Conservation (phyloP, 1,140 invertebrate species). For the Caenorhabditis remanei region DNA sequence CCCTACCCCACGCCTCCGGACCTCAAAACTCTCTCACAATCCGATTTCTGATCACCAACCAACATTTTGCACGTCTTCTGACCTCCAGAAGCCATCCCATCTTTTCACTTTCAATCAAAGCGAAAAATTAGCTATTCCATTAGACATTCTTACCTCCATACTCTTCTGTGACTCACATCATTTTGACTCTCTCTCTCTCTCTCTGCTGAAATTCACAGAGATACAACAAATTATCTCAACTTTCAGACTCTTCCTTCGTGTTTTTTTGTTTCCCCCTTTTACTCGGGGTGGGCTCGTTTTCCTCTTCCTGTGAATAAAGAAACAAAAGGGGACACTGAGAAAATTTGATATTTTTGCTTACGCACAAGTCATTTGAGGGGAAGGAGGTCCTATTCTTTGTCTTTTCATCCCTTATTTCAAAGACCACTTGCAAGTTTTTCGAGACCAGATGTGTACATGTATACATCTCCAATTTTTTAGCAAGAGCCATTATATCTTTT, state of each 20-base stretch:
- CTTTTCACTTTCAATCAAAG: neutral
- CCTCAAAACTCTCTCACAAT: no score
- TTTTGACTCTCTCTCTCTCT: neutral
- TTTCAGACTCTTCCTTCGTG: neutral
- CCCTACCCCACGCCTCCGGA: no score
- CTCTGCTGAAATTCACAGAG: neutral
- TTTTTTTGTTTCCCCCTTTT: neutral
- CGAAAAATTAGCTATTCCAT: conserved; percentile 27
- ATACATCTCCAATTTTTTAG: no score
- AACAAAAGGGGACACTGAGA: neutral
- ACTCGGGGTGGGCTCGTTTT: neutral
- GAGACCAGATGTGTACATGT: no score
- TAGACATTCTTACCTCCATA: conserved; percentile 30
- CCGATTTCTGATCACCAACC: no score
- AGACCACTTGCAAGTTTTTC: neutral
- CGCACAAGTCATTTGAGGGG: neutral
- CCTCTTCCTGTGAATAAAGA: neutral
- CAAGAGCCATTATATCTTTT: no score
- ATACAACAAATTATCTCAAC: conserved; percentile 16
- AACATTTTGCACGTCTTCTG: neutral
- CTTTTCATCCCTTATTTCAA: conserved; percentile 38
- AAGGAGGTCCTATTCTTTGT: conserved; percentile 15
- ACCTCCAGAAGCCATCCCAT: neutral
- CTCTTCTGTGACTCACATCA: neutral
- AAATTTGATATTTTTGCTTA: conserved; percentile 40